phyloP scores from a whole-genome alignment of 2,113 vertebrate genomes.

The Sprattus sprattus region DNA sequence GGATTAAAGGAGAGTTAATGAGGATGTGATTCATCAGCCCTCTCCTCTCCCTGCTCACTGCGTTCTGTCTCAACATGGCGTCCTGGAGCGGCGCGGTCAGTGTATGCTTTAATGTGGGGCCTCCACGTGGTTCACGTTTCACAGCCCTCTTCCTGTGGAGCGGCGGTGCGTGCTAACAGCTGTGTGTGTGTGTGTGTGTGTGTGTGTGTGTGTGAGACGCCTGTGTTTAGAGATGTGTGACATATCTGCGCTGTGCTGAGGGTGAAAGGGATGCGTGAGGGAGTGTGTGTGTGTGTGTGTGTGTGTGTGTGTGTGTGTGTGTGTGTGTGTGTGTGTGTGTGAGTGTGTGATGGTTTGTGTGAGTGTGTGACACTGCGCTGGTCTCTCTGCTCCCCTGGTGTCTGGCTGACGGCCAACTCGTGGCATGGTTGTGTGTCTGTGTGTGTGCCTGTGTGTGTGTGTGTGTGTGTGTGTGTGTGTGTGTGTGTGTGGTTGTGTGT shows the following conservation, averaged over 20 bases:
- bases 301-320: too few species aligned
- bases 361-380: neutral
- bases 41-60: neutral
- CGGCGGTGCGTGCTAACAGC: neutral
- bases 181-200: neutral
- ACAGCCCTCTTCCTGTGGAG: neutral
- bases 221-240: neutral
- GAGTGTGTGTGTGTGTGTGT: too few species aligned
- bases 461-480: too few species aligned
- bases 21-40: neutral
- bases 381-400: neutral
- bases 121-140: neutral
- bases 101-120: neutral
- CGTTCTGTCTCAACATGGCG: neutral
- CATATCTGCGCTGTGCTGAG: neutral
- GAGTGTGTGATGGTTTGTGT: too few species aligned
- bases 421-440: neutral
- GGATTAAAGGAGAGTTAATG: too few species aligned
- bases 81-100: too few species aligned
- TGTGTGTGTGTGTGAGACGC: neutral
- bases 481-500: too few species aligned
- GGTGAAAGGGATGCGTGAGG: too few species aligned
- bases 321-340: too few species aligned
- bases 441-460: too few species aligned
- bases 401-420: slow-evolving; percentile 2